Conservation (phyloP, 2,113 vertebrate species). For the Pachypanchax playfairii region DNA sequence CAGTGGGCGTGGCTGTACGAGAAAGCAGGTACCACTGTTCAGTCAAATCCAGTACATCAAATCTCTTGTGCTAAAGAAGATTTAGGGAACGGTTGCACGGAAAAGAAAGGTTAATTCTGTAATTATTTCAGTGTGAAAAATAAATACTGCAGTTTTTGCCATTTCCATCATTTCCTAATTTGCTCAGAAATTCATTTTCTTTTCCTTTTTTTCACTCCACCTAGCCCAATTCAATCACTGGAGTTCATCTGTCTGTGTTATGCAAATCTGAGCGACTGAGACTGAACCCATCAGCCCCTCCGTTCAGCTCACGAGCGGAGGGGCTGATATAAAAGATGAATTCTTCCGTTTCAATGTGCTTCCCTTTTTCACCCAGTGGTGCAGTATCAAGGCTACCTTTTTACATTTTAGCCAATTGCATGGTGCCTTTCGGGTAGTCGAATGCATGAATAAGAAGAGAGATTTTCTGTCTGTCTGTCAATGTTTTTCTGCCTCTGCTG, state of each 20-base stretch:
- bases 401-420: constrained; percentile 72
- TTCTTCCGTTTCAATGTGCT: constrained; percentile 75
- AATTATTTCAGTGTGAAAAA: constrained; percentile 76
- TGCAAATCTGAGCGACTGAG: constrained; percentile 76
- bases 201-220: constrained; percentile 58
- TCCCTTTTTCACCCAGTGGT: constrained; percentile 67
- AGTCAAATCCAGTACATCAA: constrained; percentile 52
- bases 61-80: constrained; percentile 61
- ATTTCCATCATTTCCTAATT: constrained; percentile 72
- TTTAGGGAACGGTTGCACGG: constrained; percentile 56
- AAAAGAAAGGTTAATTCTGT: constrained; percentile 69
- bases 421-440: constrained; percentile 60
- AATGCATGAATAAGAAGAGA: constrained; percentile 64
- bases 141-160: constrained; percentile 69
- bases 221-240: constrained; percentile 77
- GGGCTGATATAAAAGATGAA: constrained; percentile 70
- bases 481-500: constrained; percentile 22
- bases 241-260: constrained; percentile 79
- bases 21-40: constrained; percentile 43
- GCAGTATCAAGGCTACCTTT: constrained; percentile 80
- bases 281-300: constrained; percentile 68
- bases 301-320: constrained; percentile 43
- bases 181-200: constrained; percentile 73
- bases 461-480: constrained; percentile 39
- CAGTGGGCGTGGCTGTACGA: neutral